Evolutionary conservation across 2,113 vertebrate genomes (phyloP), one percentile per base, ranked within the genome.

Genomic region (Petrocephalus zakoni): DNA sequence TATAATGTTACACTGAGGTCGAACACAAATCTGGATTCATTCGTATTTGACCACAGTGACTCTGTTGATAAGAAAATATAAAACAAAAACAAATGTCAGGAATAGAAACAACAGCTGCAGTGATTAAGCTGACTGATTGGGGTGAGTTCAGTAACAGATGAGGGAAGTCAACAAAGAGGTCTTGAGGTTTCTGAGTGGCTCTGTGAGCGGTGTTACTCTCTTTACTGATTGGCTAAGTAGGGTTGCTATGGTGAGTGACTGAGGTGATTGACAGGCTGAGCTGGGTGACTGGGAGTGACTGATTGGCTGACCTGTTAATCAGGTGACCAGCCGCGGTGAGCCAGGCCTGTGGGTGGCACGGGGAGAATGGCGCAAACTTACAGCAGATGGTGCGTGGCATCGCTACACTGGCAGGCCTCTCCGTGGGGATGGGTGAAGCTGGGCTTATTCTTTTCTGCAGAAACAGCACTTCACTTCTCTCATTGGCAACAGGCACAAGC

Each of bases 1-100:
- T 95, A 92, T 89, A 91, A 78, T 2, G 52, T 5, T 8, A 47
- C 90, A 93, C 93, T 93, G 89, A 91, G 94, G 93, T 94, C 93
- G 94, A 47, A 89, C 93, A 90, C 88, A 92, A 87, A 94, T 91
- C 86, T 91, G 90, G 90, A 89, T 87, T 85, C 78, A 84, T 90
- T 92, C 88, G 92, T 93, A 13, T 29, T 13, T 29, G 61, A 68
- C n/a, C 61, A 29, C 61, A 29, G 61, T 11, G 25, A 68, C n/a
- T 64, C 25, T 29, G 61, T 29, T 68, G 61, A 64, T 25, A 68
- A 68, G 10, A 68, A 64, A 29, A 68, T 29, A 68, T n/a, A n/a
- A 68, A 81, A 81, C 37, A 81, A n/a, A 68, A 81, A 81, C 37
- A 81, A 8, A 81, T 34, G 75, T 42, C 13, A 81, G 34, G 29